phyloP scores from a whole-genome alignment of 1,140 invertebrate genomes.

The Diploscapter pachys region DNA sequence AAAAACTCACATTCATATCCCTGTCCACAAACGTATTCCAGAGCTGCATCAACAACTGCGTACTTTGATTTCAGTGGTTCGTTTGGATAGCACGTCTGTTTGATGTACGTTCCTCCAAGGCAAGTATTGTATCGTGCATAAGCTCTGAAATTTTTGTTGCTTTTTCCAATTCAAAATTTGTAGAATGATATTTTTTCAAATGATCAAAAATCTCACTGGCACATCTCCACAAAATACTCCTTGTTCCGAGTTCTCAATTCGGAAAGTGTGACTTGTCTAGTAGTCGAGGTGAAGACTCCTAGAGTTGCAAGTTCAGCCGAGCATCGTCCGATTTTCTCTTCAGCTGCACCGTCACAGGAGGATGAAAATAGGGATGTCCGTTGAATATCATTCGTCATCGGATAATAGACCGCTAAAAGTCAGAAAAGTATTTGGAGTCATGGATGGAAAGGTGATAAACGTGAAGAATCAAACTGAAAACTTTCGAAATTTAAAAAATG shows the following conservation, averaged over 20 bases:
- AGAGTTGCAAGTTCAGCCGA: constrained; percentile 17
- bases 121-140: constrained; percentile 24
- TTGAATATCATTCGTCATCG: constrained; percentile 14
- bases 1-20: constrained; percentile 23
- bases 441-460: too few relatives aligned
- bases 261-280: constrained; percentile 6
- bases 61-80: constrained; percentile 28
- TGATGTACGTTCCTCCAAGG: constrained; percentile 33
- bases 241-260: constrained; percentile 19
- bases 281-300: constrained; percentile 21
- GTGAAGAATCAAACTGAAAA: background rate
- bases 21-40: constrained; percentile 31
- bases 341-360: constrained; percentile 26
- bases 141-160: constrained; percentile 14
- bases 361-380: constrained; percentile 7
- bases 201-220: background rate
- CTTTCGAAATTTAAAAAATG: background rate
- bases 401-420: background rate
- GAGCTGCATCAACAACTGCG: constrained; percentile 19
- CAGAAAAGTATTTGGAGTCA: background rate
- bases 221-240: background rate
- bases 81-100: constrained; percentile 24
- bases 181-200: constrained; percentile 1
- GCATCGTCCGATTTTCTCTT: constrained; percentile 22
- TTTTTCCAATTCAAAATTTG: background rate